Evolutionary conservation across 2,113 vertebrate species (phyloP).

Genomic region (Eublepharis macularius): DNA sequence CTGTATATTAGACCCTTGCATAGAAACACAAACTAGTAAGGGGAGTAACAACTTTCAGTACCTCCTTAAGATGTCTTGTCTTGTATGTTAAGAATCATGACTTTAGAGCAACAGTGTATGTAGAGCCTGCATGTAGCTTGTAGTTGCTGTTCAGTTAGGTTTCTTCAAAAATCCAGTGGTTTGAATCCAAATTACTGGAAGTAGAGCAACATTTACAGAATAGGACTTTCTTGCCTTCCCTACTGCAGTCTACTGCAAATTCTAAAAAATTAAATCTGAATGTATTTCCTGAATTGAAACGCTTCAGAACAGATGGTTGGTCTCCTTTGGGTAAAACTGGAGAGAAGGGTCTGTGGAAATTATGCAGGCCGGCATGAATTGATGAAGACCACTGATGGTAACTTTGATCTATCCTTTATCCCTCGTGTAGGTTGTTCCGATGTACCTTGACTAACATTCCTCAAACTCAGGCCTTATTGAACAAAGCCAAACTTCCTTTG

Average conservation of each 20-base stretch:
- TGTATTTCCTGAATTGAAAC: background rate
- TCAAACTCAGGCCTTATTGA: conserved; percentile 94
- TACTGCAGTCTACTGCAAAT: too few relatives aligned
- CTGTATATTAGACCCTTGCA: background rate
- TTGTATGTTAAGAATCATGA: too few relatives aligned
- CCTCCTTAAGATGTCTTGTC: too few relatives aligned
- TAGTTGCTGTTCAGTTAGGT: background rate
- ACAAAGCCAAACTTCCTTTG: conserved; percentile 97
- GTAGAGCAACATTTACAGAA: too few relatives aligned
- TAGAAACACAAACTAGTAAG: background rate
- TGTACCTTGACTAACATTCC: conserved; percentile 94
- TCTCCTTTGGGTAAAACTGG: background rate
- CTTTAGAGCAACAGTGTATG: too few relatives aligned
- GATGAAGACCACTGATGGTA: conserved; percentile 16
- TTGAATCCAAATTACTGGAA: too few relatives aligned
- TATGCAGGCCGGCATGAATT: background rate
- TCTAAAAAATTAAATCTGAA: background rate
- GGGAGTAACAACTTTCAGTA: too few relatives aligned
- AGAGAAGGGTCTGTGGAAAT: conserved; percentile 22
- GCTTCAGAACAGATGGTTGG: background rate
- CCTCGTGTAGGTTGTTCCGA: conserved; percentile 87
- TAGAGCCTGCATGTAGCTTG: background rate
- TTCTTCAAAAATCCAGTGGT: background rate
- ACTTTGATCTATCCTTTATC: conserved; percentile 57
- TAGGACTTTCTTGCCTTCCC: too few relatives aligned